Evolutionary conservation across 2,888 invertebrate genomes (phyloP), one percentile per base, ranked within the genome.

Genomic region (Patella ulyssiponensis): DNA sequence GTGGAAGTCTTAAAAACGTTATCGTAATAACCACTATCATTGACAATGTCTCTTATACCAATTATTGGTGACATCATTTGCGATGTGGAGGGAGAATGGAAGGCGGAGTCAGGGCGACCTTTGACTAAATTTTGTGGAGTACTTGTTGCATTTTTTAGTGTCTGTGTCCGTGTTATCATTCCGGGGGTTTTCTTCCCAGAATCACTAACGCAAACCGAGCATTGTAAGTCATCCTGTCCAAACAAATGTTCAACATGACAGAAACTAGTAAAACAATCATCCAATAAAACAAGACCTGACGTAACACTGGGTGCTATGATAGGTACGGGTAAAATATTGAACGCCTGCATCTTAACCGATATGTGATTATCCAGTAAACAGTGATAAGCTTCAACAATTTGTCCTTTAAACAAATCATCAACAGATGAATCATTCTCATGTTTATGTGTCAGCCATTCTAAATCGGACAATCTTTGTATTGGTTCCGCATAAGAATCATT

Each of bases 371-470:
- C 87, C 17, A 81, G 81, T 5, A 87, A 79, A 79, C 90, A 89
- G 78, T 88, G 88, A 71, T 86, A 88, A 0, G 88, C 88, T 74
- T 90, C 90, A 2, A 91, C 88, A 20, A 89, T 77, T 87, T 91
- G 91, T 7, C 91, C 91, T 0, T 89, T 88, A 80, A 90, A 91
- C 70, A 88, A 80, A 71, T 88, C 88, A 76, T 91, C 91, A 3
- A 91, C 79, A 0, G 87, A 80, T 1, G 90, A 89, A 73, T 85
- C 80, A 81, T 90, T 90, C 12, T 81, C 80, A 77, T 88, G 85
- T 79, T 91, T 91, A 86, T 90, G 87, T n/a, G 87, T 84, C 73
- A 91, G 82, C 91, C 91, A 91, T 78, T 91, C 90, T 23, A 91
- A 80, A 72, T 91, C 91, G 1, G 89, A 88, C 75, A 91, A 82